A percentile compares a stretch with the other conserved stretches of the same genome.
phyloP scores from a whole-genome alignment of 2,888 invertebrate species.

The Calliphora vomitoria region DNA sequence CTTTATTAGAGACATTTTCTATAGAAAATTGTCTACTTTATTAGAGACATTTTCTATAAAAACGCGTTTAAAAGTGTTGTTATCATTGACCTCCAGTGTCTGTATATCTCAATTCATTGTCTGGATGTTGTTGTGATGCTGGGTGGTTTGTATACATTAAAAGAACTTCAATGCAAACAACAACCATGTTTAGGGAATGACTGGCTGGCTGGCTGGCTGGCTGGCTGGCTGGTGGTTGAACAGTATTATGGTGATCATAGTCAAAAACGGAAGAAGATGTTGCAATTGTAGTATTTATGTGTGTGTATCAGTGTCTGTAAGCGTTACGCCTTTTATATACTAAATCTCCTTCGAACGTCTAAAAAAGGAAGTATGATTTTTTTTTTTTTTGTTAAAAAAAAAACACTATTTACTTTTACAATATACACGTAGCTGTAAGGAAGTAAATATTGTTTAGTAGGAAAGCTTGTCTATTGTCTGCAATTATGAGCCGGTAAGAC shows the following conservation, averaged over 20 bases:
- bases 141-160: conserved; percentile 55
- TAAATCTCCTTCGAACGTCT: conserved; percentile 35
- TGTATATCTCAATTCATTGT: conserved; percentile 47
- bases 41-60: not conserved
- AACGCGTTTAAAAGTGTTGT: not conserved
- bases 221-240: not conserved
- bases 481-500: conserved; percentile 31
- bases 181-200: not conserved
- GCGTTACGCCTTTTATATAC: conserved; percentile 37
- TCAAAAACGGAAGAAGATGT: conserved; percentile 62
- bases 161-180: conserved; percentile 11
- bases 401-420: not conserved
- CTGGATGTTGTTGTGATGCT: conserved; percentile 45
- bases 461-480: conserved; percentile 44
- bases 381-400: not conserved
- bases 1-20: not conserved
- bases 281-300: conserved; percentile 29
- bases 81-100: conserved; percentile 41
- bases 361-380: conserved; percentile 58
- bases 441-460: conserved; percentile 46
- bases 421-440: conserved; percentile 32
- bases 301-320: too few species aligned
- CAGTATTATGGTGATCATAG: conserved; percentile 24
- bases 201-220: not conserved
- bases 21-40: not conserved